Evolutionary conservation across 2,888 invertebrate species (phyloP), one percentile per base, ranked within the genome.

Genomic region (Apocheima hispidaria): DNA sequence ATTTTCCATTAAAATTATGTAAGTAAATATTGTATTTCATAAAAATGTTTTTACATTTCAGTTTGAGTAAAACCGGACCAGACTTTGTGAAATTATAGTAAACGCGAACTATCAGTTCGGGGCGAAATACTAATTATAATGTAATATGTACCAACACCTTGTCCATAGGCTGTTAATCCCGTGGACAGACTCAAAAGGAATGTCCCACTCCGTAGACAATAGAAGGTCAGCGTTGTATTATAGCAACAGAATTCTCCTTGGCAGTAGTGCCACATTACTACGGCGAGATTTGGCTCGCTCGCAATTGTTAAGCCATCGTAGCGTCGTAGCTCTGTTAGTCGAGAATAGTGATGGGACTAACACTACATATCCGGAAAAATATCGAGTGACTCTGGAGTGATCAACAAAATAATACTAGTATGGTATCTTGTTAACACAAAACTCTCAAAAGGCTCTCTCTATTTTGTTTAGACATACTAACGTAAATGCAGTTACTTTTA

Each of bases 181-280:
- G 51, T 28, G 18, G 28, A 21, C 33, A 41, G 6, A 43, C 46
- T 30, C n/a, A 52, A 28, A 20, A 66, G 81, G 84, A 84, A 82
- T 81, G 80, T 78, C 81, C 78, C 74, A 81, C 72, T 77, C 74
- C 73, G 66, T 77, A 90, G 85, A 90, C 88, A 88, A 88, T 84
- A 84, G 90, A 88, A 90, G 90, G 90, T 88, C 87, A 78, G 57
- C 68, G 81, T 76, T 85, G 85, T 88, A 84, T 89, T 87, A 86
- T 83, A 82, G 81, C 82, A 79, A 82, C 87, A 90, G 86, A 86
- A 89, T 88, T 86, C 79, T 85, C 81, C 75, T 90, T 90, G 90
- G 90, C 90, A 89, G 78, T 81, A 72, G 78, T 63, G 78, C 79
- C 77, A 81, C 84, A 84, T 83, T 81, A 81, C 78, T 77, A 70